Conservation (phyloP, 2,113 vertebrate species). For the Benthochromis sp. region DNA sequence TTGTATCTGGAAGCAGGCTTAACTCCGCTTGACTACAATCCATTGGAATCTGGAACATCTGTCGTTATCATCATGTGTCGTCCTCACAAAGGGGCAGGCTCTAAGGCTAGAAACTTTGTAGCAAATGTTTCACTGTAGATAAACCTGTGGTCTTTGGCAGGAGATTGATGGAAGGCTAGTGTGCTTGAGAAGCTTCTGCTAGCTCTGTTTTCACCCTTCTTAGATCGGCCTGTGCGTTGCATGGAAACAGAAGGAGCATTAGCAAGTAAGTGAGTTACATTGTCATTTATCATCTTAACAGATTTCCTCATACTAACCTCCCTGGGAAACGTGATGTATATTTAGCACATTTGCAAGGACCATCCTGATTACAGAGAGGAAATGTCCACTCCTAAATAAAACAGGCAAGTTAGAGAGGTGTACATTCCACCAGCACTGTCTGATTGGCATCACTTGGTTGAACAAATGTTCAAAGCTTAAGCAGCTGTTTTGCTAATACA, state of each 20-base stretch:
- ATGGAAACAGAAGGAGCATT: neutral
- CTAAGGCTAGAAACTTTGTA: neutral
- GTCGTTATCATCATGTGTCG: neutral
- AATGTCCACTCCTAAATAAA: neutral
- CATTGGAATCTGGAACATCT: neutral
- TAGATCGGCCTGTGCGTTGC: neutral
- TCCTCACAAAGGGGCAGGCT: neutral
- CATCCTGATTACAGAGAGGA: neutral
- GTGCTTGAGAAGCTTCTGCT: neutral
- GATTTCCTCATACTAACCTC: neutral
- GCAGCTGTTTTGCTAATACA: neutral
- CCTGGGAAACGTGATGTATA: neutral
- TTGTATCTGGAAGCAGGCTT: neutral
- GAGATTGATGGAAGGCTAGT: neutral
- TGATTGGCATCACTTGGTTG: neutral
- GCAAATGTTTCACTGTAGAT: neutral
- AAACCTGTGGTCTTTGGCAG: neutral
- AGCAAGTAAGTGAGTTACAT: neutral
- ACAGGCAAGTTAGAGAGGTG: neutral
- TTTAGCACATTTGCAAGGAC: neutral
- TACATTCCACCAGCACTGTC: neutral
- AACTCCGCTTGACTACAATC: neutral
- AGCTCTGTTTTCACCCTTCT: neutral
- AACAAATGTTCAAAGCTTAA: neutral
- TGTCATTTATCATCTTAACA: neutral